These are phyloP conservation scores for Octonoba sinensis DNA, from an alignment of 2,888 invertebrate genomes.

Conservation along the genomic window DNA sequence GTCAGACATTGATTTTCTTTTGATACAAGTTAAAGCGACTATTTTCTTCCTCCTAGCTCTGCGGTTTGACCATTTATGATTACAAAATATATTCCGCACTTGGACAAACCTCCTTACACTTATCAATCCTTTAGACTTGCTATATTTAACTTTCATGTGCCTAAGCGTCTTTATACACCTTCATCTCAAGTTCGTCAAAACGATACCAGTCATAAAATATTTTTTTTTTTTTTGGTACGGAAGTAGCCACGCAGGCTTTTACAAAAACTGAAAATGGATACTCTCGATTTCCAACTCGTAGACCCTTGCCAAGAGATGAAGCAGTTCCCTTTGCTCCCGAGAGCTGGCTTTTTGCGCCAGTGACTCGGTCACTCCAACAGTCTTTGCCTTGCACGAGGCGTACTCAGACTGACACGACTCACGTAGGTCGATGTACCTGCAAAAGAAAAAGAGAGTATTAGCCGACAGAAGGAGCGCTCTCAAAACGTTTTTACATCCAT, in stretches of 20 bases:
- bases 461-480: background rate
- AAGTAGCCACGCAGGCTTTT: background rate
- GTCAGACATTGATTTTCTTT: no score
- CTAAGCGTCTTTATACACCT: no score
- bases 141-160: no score
- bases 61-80: no score
- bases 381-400: conserved; percentile 82
- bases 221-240: no score
- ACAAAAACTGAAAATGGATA: conserved; percentile 73
- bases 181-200: no score
- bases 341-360: conserved; percentile 86
- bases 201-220: no score
- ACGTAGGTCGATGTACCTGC: conserved; percentile 79
- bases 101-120: no score
- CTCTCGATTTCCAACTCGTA: conserved; percentile 96
- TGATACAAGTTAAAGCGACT: no score
- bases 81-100: no score
- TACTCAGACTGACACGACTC: conserved; percentile 85
- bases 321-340: conserved; percentile 89
- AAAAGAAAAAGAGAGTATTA: background rate
- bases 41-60: no score
- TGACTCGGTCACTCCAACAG: conserved; percentile 87
- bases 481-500: background rate
- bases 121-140: no score
- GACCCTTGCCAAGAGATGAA: conserved; percentile 88